These are phyloP conservation scores for Spodoptera litura DNA, from an alignment of 1,140 invertebrate species.

Conservation along the genomic window DNA sequence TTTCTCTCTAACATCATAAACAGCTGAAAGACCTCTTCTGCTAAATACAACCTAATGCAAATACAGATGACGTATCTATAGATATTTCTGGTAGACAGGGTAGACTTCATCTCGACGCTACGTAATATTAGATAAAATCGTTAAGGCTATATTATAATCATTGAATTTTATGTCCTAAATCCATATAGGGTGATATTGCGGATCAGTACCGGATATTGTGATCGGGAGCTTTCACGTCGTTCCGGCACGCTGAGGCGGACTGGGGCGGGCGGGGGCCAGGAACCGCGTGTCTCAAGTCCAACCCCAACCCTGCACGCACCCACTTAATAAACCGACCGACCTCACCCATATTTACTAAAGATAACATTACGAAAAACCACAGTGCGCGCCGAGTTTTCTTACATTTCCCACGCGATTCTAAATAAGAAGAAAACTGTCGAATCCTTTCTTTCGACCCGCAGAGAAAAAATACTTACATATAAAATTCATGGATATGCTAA, in stretches of 20 bases:
- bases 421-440: slow-evolving; percentile 36
- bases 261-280: neutral
- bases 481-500: slow-evolving; percentile 43
- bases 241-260: slow-evolving; percentile 23
- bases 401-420: slow-evolving; percentile 50
- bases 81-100: neutral
- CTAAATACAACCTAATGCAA: neutral
- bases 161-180: slow-evolving; percentile 63
- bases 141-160: slow-evolving; percentile 58
- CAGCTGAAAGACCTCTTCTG: too few species aligned
- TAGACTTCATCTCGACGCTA: slow-evolving; percentile 1
- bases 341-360: slow-evolving; percentile 50
- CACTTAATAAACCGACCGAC: slow-evolving; percentile 44
- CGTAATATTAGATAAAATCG: slow-evolving; percentile 18
- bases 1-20: too few species aligned
- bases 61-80: neutral
- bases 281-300: slow-evolving; percentile 34
- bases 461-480: slow-evolving; percentile 36
- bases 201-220: slow-evolving; percentile 62
- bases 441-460: slow-evolving; percentile 16
- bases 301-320: slow-evolving; percentile 43
- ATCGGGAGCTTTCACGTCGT: slow-evolving; percentile 44
- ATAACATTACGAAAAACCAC: slow-evolving; percentile 39
- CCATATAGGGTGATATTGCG: slow-evolving; percentile 57
- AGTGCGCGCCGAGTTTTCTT: slow-evolving; percentile 1